Base-by-base conservation (phyloP, 2,113 vertebrate genomes). In the Rhinoptilus africanus region DNA sequence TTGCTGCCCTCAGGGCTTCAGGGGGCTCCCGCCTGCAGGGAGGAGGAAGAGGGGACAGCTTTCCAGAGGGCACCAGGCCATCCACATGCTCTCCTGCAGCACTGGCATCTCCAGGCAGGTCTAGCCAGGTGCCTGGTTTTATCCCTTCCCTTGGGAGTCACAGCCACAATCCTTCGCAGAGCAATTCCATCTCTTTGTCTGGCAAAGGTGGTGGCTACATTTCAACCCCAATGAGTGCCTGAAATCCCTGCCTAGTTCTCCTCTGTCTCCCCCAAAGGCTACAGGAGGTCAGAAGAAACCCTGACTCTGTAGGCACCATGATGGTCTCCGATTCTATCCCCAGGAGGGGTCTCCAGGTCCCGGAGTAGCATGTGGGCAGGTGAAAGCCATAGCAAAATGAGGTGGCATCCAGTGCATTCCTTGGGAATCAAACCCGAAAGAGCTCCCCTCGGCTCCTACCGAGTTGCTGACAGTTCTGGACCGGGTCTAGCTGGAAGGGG, bases 371-470 rank as follows among this genome's bases (percentile, higher is more conserved):
- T 4, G 10, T 3, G 2, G 48, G n/a, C 57, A 82, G 39, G 32
- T 54, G 62, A 82, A 88, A 82, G 37, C 37, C 20, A 7, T 13
- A 59, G n/a, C 20, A 19, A 79, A 72, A 37, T 28, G n/a, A 39
- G 66, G 30, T 6, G 23, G n/a, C 3, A 8, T 11, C 14, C 53
- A 50, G 23, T 18, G 47, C 15, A 22, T 47, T 63, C 82, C 22
- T 41, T 76, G 48, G 50, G 66, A 72, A 50, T 75, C 82, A 86
- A 72, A 59, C 9, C 14, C 4, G 0, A 88, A 56, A 64, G 11
- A 71, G 57, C 8, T 5, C 14, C 17, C 10, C 11, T 79, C 0
- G 0, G 35, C 11, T 83, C 20, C 71, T 35, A 56, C 12, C 0
- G 2, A 56, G 56, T 24, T 73, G 26, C 34, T 88, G 63, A 72